A percentile compares a stretch with the other conserved stretches of the same genome.
phyloP scores from a whole-genome alignment of 2,113 vertebrate genomes.

The Malurus melanocephalus region DNA sequence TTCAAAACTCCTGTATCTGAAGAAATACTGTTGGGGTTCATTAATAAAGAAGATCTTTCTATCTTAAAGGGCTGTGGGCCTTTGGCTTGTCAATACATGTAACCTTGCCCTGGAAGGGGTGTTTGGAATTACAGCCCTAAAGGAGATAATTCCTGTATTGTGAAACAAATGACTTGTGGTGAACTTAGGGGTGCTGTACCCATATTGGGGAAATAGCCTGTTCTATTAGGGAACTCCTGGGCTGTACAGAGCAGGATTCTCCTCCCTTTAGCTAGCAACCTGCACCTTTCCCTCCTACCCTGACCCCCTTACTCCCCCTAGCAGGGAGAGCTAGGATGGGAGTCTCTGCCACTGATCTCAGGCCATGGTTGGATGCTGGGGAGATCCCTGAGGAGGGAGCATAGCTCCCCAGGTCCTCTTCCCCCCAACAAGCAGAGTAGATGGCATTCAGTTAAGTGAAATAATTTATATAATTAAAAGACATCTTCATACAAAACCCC shows the following conservation, averaged over 20 bases:
- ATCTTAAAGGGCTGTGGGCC: slow-evolving; percentile 63
- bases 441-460: slow-evolving; percentile 38
- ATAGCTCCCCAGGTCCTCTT: background rate
- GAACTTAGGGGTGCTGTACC: background rate
- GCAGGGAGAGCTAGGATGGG: background rate
- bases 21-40: slow-evolving; percentile 79
- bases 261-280: background rate
- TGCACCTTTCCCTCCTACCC: background rate
- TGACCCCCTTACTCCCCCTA: background rate
- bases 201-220: background rate
- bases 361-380: background rate
- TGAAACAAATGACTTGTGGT: background rate
- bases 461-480: slow-evolving; percentile 66
- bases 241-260: background rate
- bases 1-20: slow-evolving; percentile 81
- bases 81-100: background rate
- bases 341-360: background rate
- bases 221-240: background rate
- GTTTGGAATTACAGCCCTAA: background rate
- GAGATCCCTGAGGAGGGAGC: background rate
- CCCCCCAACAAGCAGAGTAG: background rate
- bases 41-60: slow-evolving; percentile 85
- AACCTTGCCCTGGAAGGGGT: background rate
- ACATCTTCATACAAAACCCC: slow-evolving; percentile 58
- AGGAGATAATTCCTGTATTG: background rate